Conservation (phyloP, 2,797 vertebrate genomes). For the Labroides dimidiatus region DNA sequence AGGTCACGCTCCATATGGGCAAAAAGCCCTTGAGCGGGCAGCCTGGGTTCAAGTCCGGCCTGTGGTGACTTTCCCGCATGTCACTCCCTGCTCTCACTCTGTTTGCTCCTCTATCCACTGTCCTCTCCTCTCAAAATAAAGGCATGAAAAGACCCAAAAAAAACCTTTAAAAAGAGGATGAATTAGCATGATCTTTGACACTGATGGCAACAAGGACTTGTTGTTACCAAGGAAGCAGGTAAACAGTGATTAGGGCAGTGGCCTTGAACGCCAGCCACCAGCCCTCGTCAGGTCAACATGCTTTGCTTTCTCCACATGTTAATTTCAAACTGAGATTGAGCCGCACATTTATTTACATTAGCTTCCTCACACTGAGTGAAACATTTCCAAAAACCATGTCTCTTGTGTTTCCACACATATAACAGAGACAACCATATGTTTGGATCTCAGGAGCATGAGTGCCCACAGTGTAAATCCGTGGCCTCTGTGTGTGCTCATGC, state of each 20-base stretch:
- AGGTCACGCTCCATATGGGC: no score
- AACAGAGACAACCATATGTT: constrained; percentile 60
- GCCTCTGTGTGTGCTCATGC: constrained; percentile 30
- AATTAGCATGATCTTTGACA: constrained; percentile 24
- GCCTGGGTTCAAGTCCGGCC: no score
- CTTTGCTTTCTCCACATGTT: constrained; percentile 47
- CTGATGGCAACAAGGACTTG: constrained; percentile 5
- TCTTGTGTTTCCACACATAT: constrained; percentile 50
- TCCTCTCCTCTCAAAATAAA: no score
- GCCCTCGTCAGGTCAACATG: constrained; percentile 38
- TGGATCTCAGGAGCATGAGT: constrained; percentile 45
- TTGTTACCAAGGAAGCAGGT: constrained; percentile 38
- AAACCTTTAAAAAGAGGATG: constrained; percentile 38
- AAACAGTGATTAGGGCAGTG: constrained; percentile 36
- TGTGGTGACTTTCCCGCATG: no score
- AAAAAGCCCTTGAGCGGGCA: no score
- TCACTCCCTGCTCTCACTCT: no score
- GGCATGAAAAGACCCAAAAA: constrained; percentile 2
- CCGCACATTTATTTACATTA: constrained; percentile 67
- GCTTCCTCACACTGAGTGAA: constrained; percentile 59
- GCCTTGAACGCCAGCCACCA: constrained; percentile 38
- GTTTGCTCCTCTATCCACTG: no score
- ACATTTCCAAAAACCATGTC: constrained; percentile 54
- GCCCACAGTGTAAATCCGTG: constrained; percentile 54
- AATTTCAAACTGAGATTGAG: constrained; percentile 42